A percentile compares a stretch with the other conserved stretches of the same genome.
These are phyloP conservation scores for Chymomyza caudatula DNA, from an alignment of 2,888 invertebrate species.

Conservation along the genomic window DNA sequence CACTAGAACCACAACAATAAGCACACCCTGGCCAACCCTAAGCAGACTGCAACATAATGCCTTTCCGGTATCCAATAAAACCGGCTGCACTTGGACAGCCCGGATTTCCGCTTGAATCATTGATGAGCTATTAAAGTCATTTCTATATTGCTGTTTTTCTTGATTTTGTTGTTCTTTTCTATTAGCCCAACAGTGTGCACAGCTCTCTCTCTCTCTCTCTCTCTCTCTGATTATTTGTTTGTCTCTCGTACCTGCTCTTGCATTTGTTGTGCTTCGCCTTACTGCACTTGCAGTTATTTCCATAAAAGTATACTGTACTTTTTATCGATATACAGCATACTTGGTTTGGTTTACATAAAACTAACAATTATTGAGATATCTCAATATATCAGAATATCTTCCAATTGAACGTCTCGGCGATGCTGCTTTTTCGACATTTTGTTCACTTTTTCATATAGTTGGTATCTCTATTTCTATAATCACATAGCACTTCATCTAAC, in stretches of 20 bases:
- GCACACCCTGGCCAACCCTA: conserved; percentile 9
- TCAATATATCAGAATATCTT: too few species aligned
- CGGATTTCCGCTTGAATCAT: conserved; percentile 78
- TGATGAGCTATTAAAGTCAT: conserved; percentile 78
- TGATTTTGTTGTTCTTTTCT: neutral
- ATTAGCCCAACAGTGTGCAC: neutral
- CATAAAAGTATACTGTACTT: too few species aligned
- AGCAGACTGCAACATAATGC: conserved; percentile 60
- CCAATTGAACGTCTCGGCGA: too few species aligned
- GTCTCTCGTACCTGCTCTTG: neutral
- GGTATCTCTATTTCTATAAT: too few species aligned
- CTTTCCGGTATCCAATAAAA: conserved; percentile 75
- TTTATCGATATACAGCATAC: too few species aligned
- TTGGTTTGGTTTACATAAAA: too few species aligned
- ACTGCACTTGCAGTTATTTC: neutral
- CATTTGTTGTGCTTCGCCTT: neutral
- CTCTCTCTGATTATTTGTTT: neutral
- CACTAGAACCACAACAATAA: conserved; percentile 61
- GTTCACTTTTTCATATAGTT: too few species aligned
- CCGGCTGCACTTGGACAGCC: conserved; percentile 77
- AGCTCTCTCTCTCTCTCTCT: neutral
- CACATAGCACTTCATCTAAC: too few species aligned
- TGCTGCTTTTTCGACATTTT: too few species aligned
- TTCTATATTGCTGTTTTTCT: conserved; percentile 65
- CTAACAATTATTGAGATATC: too few species aligned